Evolutionary conservation across 2,113 vertebrate genomes (phyloP).

Genomic region (Pavo muticus): DNA sequence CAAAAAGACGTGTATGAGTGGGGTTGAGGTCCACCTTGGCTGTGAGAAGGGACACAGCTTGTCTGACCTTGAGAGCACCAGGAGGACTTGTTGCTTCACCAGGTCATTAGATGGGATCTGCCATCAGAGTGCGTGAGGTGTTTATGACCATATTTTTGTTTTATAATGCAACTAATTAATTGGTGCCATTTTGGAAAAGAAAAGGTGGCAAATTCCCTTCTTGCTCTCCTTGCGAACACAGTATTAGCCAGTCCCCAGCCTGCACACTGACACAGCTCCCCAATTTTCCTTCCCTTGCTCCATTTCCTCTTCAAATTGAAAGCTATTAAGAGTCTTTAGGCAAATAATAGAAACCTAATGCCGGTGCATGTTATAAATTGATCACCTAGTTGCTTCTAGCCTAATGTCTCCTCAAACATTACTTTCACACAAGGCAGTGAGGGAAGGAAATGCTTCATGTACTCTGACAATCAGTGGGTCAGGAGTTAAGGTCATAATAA

Average conservation of each 20-base stretch:
- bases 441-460: constrained; percentile 57
- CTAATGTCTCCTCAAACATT: constrained; percentile 45
- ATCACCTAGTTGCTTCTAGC: constrained; percentile 48
- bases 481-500: constrained; percentile 47
- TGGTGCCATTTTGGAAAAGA: background rate
- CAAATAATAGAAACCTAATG: constrained; percentile 66
- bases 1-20: background rate
- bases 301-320: constrained; percentile 76
- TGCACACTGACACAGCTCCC: constrained; percentile 50
- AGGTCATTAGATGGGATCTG: background rate
- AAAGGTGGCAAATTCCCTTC: background rate
- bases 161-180: background rate
- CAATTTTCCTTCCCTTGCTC: constrained; percentile 56
- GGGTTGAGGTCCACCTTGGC: fast-evolving
- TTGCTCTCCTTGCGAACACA: background rate
- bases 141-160: background rate
- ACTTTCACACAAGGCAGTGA: background rate
- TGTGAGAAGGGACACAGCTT: background rate
- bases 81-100: background rate
- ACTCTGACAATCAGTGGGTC: background rate
- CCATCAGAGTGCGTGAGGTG: background rate
- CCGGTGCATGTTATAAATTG: constrained; percentile 54
- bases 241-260: background rate
- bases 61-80: background rate
- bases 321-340: constrained; percentile 69